Evolutionary conservation across 2,797 vertebrate genomes (phyloP), one percentile per base, ranked within the genome.

Genomic region (Austrolebias charrua): DNA sequence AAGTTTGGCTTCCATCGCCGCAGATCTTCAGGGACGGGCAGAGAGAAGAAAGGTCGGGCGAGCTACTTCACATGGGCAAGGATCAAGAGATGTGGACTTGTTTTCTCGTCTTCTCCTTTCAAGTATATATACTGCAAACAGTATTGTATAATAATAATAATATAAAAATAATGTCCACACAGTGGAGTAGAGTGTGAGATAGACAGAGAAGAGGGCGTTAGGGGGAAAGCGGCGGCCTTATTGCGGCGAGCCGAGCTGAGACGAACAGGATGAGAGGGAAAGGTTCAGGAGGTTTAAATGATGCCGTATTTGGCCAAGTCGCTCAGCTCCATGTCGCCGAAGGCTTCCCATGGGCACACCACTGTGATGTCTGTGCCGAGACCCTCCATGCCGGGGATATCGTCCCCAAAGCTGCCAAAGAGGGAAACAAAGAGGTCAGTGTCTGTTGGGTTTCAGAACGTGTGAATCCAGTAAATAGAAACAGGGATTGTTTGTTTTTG

Each of bases 381-480:
- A 4, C 97, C 97, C 80, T 98, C 96, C 97, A 98, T 98, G 81
- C 96, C 96, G 2, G 97, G 97, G 67, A 98, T 98, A 58, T 99
- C 97, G 78, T 98, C 96, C 66, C 97, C 97, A 76, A 98, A 97
- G 57, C 96, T 98, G 83, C 1, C 28, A 19, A 16, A 18, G 55
- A 24, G 13, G 12, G 57, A 6, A 11, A 18, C 3, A 40, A 4
- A 52, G 24, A 43, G 6, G 8, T 83, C 24, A 81, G 62, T 11
- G 38, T 24, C 12, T 15, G 2, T 4, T 28, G 6, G 7, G 29
- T 6, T 7, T 15, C 1, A 19, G 40, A 43, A 4, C 3, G 10
- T 24, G 1, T 47, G 4, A 1, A 2, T 10, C 0, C 9, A 12
- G 24, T 4, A 33, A 13, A 38, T 12, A n/a, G 12, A 3, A 0